phyloP scores from a whole-genome alignment of 2,797 vertebrate genomes.

The Prionace glauca region DNA sequence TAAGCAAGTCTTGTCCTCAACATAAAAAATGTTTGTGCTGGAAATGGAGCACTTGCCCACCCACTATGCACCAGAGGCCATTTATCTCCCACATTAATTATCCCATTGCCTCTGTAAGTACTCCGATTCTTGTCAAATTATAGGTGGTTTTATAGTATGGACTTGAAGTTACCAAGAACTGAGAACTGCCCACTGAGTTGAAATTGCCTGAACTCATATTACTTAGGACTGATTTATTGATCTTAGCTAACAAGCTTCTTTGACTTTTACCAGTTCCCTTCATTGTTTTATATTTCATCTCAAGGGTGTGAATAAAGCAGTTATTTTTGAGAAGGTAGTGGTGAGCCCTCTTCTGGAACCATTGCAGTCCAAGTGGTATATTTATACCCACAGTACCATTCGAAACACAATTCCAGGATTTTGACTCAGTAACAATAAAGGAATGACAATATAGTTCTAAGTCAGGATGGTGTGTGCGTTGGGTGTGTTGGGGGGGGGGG shows the following conservation, averaged over 20 bases:
- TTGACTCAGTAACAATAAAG: not conserved
- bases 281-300: not conserved
- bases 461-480: not conserved
- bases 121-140: not conserved
- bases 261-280: not conserved
- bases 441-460: not conserved
- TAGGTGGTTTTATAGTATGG: not conserved
- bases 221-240: not conserved
- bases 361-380: not conserved
- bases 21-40: not conserved
- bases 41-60: not conserved
- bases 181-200: not conserved
- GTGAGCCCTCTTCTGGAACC: not conserved
- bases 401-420: not conserved
- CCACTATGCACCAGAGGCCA: not conserved
- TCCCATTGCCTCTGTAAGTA: not conserved
- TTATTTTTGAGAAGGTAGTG: not conserved
- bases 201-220: not conserved
- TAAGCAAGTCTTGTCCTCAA: not conserved
- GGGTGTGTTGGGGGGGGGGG: not conserved
- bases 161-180: not conserved
- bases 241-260: not conserved
- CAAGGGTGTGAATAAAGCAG: not conserved
- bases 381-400: not conserved
- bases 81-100: not conserved